Conservation (phyloP, 2,888 invertebrate species). For the Tenodera sinensis region DNA sequence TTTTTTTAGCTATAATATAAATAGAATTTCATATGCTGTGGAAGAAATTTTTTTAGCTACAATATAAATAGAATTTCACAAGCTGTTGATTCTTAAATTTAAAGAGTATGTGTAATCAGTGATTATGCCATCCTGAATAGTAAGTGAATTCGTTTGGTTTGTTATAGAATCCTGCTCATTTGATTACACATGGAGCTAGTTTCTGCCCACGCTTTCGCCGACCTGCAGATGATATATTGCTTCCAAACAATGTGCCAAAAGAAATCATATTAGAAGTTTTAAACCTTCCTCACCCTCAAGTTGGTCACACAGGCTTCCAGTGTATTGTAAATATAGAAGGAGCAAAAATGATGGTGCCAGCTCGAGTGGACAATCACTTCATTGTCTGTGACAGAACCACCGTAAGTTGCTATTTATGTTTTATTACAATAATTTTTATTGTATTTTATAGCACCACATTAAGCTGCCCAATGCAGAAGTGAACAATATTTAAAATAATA, state of each 20-base stretch:
- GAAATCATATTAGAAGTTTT: conserved; percentile 86
- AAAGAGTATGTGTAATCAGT: no score
- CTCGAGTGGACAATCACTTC: conserved; percentile 75
- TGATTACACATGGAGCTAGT: conserved; percentile 57
- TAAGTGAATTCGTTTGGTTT: background rate
- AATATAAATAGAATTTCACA: no score
- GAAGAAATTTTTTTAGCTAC: no score
- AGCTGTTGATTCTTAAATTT: no score
- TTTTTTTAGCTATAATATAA: no score
- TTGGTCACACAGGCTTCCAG: conserved; percentile 85
- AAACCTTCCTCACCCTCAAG: conserved; percentile 84
- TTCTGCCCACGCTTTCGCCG: conserved; percentile 81
- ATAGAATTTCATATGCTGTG: no score
- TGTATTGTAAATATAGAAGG: conserved; percentile 89
- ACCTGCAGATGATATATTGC: conserved; percentile 68
- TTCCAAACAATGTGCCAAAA: conserved; percentile 85
- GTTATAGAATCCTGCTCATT: conserved; percentile 53
- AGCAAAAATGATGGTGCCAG: conserved; percentile 84
- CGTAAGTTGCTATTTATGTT: conserved; percentile 45
- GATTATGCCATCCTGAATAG: no score
- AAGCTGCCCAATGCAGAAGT: background rate
- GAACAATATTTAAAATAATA: background rate
- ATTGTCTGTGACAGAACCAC: conserved; percentile 91
- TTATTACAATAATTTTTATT: conserved; percentile 62
- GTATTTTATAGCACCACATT: background rate